These are phyloP conservation scores for Nomada flava DNA, from an alignment of 2,888 invertebrate species.

Conservation along the genomic window DNA sequence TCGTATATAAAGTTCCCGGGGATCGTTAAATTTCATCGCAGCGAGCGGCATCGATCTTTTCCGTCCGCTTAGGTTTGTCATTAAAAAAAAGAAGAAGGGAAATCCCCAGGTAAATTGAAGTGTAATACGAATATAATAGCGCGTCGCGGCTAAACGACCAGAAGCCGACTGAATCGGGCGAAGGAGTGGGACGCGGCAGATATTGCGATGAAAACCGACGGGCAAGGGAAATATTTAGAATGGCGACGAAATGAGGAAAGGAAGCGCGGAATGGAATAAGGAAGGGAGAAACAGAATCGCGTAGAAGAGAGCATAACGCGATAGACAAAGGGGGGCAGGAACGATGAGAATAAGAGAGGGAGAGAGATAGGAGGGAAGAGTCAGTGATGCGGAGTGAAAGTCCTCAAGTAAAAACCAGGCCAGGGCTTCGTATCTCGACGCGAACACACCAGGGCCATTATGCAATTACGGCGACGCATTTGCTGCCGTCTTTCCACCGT, in stretches of 20 bases:
- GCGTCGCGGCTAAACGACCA: constrained; percentile 29
- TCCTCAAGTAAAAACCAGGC: constrained; percentile 78
- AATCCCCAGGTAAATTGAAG: no score
- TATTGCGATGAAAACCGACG: neutral
- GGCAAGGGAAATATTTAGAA: neutral
- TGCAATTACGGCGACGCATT: constrained; percentile 74
- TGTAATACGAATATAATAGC: neutral
- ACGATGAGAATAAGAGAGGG: neutral
- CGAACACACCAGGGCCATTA: constrained; percentile 72
- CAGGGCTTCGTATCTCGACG: constrained; percentile 77
- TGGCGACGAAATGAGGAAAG: constrained; percentile 39
- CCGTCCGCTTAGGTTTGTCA: no score
- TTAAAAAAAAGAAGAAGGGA: neutral
- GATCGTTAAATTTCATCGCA: neutral
- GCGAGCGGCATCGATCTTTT: neutral
- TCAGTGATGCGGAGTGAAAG: constrained; percentile 77
- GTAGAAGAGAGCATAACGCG: neutral
- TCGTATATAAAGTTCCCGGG: neutral
- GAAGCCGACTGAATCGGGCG: neutral
- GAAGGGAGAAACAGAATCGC: constrained; percentile 36
- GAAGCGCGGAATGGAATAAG: constrained; percentile 28
- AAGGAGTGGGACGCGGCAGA: no score
- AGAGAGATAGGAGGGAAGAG: constrained; percentile 32
- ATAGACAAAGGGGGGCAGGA: constrained; percentile 23
- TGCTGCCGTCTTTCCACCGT: constrained; percentile 60